A percentile compares a stretch with the other conserved stretches of the same genome.
These are phyloP conservation scores for Amitus sp. DNA, from an alignment of 2,888 invertebrate genomes.

Conservation along the genomic window DNA sequence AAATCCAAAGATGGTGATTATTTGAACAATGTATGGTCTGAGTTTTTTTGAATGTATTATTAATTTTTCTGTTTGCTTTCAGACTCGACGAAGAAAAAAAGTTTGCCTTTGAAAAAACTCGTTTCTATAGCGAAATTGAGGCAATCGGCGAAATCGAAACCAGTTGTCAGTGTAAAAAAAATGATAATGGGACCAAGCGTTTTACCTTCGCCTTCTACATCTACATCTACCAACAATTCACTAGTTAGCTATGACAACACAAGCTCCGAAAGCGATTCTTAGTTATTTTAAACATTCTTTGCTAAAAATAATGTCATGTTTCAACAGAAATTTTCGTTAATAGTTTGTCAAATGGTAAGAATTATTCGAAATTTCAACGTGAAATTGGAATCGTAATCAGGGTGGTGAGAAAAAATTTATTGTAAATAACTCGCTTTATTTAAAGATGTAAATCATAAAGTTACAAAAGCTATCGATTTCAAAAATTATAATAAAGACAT, in stretches of 20 bases:
- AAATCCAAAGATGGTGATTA: constrained; percentile 68
- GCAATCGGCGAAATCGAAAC: constrained; percentile 39
- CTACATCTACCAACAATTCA: constrained; percentile 37
- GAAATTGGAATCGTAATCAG: too few relatives aligned
- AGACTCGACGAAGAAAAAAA: constrained; percentile 43
- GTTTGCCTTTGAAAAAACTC: constrained; percentile 48
- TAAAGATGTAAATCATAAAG: constrained; percentile 27
- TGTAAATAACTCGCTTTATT: constrained; percentile 27
- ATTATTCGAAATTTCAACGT: too few relatives aligned
- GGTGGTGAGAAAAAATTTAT: too few relatives aligned
- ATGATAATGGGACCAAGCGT: constrained; percentile 24
- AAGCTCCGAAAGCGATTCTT: constrained; percentile 59
- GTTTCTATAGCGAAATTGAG: constrained; percentile 50
- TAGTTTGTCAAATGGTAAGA: too few relatives aligned
- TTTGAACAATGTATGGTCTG: too few relatives aligned
- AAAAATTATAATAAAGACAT: too few relatives aligned
- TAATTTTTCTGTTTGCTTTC: constrained; percentile 24
- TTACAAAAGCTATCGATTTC: background rate
- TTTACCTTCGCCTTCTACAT: constrained; percentile 40
- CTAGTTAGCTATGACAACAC: constrained; percentile 61
- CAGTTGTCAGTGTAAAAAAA: constrained; percentile 21
- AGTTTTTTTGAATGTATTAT: constrained; percentile 1
- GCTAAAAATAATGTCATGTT: too few relatives aligned
- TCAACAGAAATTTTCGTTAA: too few relatives aligned
- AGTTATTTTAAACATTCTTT: constrained; percentile 32